Conservation (phyloP, 2,888 invertebrate species). For the Geotrupes spiniger region DNA sequence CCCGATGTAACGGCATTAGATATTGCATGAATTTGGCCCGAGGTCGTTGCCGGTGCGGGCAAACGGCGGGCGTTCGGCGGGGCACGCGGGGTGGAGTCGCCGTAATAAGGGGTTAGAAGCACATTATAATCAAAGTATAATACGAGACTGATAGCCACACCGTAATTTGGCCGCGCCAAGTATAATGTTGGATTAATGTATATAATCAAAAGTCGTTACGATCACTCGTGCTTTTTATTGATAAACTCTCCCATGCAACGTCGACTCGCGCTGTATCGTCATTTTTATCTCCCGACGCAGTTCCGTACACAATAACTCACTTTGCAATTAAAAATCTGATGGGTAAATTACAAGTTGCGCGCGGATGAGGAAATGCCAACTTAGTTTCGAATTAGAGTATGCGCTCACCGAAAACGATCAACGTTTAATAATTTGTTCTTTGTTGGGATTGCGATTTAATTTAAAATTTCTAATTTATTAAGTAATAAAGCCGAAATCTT, state of each 20-base stretch:
- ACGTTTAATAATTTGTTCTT: too few relatives aligned
- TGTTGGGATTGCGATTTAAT: too few relatives aligned
- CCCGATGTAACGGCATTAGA: slow-evolving; percentile 8
- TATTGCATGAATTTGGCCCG: slow-evolving; percentile 16
- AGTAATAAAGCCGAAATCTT: too few relatives aligned
- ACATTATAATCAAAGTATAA: slow-evolving; percentile 31
- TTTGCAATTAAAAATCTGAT: slow-evolving; percentile 17
- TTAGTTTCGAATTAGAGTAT: background rate
- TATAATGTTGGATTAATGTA: slow-evolving; percentile 28
- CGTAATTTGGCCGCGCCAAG: slow-evolving; percentile 28
- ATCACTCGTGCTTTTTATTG: slow-evolving; percentile 4
- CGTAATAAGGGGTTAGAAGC: slow-evolving; percentile 28
- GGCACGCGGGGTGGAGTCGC: slow-evolving; percentile 20
- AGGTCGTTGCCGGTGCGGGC: slow-evolving; percentile 9
- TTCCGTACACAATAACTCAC: slow-evolving; percentile 8
- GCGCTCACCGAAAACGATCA: too few relatives aligned
- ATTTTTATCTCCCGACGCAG: background rate
- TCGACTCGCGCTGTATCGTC: too few relatives aligned
- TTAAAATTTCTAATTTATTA: too few relatives aligned
- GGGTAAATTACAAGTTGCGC: slow-evolving; percentile 11
- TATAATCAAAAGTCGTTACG: slow-evolving; percentile 22
- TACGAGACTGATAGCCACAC: slow-evolving; percentile 30
- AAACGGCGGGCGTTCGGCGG: background rate
- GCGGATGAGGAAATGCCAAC: slow-evolving; percentile 12
- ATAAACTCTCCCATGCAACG: background rate